Evolutionary conservation across 1,140 invertebrate genomes (phyloP).

Genomic region (Mizuhopecten yessoensis): DNA sequence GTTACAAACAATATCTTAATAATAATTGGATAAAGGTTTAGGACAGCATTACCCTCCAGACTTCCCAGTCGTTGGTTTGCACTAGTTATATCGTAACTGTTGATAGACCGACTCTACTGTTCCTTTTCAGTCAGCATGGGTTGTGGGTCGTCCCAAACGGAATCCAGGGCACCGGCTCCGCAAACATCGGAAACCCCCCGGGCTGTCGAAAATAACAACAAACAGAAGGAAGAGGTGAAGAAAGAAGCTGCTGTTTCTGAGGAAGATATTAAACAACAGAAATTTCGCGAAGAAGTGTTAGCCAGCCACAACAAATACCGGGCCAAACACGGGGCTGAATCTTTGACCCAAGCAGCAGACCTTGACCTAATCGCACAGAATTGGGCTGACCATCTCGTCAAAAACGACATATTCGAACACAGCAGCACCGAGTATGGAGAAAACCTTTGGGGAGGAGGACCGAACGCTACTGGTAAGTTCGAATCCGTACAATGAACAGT

Average conservation of each 20-base stretch:
- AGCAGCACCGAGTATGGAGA: background rate
- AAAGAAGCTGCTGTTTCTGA: background rate
- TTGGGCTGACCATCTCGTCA: conserved; percentile 46
- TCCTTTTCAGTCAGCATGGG: background rate
- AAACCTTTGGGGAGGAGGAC: background rate
- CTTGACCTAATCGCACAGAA: conserved; percentile 47
- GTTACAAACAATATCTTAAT: background rate
- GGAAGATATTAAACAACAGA: background rate
- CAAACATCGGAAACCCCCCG: background rate
- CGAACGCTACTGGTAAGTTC: background rate
- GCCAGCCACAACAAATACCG: conserved; percentile 91
- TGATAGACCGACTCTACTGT: too few species aligned
- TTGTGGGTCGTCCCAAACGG: background rate
- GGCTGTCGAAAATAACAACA: background rate
- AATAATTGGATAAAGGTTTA: too few species aligned
- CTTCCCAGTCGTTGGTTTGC: too few species aligned
- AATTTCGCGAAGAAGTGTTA: conserved; percentile 40
- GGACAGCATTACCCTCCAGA: too few species aligned
- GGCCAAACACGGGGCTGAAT: conserved; percentile 87
- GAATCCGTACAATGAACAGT: background rate
- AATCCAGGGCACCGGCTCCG: background rate
- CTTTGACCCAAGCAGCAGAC: conserved; percentile 62
- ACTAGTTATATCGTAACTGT: too few species aligned
- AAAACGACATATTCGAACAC: conserved; percentile 42
- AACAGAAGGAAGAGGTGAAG: background rate